Evolutionary conservation across 2,797 vertebrate species (phyloP).

Genomic region (Bradypus variegatus): DNA sequence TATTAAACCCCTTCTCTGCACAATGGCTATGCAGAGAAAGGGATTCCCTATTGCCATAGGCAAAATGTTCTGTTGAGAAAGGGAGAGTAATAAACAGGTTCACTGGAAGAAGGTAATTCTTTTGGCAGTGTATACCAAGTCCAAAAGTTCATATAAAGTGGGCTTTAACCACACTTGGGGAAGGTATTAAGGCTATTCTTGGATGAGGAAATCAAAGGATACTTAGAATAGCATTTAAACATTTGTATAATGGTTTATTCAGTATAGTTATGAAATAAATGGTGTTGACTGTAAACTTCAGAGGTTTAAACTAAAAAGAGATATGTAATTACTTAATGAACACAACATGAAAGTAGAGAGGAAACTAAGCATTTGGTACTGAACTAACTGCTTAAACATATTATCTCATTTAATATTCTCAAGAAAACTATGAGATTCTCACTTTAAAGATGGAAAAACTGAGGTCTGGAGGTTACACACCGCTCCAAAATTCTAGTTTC

Average conservation of each 20-base stretch:
- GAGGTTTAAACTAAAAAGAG: neutral
- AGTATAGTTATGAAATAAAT: neutral
- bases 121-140: neutral
- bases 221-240: neutral
- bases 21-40: neutral
- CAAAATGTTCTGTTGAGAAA: neutral
- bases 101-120: neutral
- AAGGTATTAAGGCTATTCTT: neutral
- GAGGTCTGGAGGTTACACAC: neutral
- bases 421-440: neutral
- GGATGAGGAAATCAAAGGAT: neutral
- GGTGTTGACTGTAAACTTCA: neutral
- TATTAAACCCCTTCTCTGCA: neutral
- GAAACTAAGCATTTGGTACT: neutral
- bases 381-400: neutral
- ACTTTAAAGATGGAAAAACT: neutral
- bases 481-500: neutral
- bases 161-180: neutral
- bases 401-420: neutral
- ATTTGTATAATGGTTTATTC: neutral
- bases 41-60: neutral
- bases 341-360: neutral
- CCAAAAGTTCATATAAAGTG: neutral
- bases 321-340: neutral
- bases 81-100: neutral